Evolutionary conservation across 2,113 vertebrate species (phyloP).

Genomic region (Elephas maximus): DNA sequence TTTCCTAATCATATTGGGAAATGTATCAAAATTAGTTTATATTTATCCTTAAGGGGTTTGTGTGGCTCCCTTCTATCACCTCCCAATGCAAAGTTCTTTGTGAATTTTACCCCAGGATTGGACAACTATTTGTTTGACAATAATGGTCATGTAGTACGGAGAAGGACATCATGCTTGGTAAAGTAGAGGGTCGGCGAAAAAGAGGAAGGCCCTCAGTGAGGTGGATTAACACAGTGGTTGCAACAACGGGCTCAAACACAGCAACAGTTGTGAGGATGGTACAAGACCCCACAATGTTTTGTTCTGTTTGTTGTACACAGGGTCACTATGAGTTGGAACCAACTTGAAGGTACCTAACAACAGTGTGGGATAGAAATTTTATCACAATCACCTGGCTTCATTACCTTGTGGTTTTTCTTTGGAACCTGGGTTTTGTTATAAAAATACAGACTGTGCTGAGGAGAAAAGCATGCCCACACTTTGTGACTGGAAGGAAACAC

Average conservation of each 20-base stretch:
- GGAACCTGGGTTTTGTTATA: neutral
- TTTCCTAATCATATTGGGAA: neutral
- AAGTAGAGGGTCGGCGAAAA: too few species aligned
- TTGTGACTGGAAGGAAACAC: neutral
- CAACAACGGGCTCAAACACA: too few species aligned
- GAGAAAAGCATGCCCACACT: neutral
- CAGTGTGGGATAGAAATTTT: neutral
- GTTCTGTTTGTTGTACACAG: too few species aligned
- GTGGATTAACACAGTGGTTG: too few species aligned
- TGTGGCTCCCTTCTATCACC: neutral
- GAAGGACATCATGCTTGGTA: too few species aligned
- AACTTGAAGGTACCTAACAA: neutral
- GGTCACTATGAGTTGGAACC: too few species aligned
- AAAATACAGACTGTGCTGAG: neutral
- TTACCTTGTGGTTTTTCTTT: neutral
- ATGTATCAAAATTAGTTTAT: neutral
- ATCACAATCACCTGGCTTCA: slow-evolving; percentile 21
- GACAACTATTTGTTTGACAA: neutral
- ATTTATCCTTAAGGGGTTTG: neutral
- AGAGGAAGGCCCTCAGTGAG: too few species aligned
- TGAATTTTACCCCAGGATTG: neutral
- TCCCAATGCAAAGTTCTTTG: neutral
- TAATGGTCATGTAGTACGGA: neutral
- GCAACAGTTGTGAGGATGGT: too few species aligned
- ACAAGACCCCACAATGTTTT: too few species aligned